Percentiles rank a stretch among this genome's conserved stretches.
These are phyloP conservation scores for Tachycineta bicolor DNA, from an alignment of 2,113 vertebrate species.

Conservation along the genomic window DNA sequence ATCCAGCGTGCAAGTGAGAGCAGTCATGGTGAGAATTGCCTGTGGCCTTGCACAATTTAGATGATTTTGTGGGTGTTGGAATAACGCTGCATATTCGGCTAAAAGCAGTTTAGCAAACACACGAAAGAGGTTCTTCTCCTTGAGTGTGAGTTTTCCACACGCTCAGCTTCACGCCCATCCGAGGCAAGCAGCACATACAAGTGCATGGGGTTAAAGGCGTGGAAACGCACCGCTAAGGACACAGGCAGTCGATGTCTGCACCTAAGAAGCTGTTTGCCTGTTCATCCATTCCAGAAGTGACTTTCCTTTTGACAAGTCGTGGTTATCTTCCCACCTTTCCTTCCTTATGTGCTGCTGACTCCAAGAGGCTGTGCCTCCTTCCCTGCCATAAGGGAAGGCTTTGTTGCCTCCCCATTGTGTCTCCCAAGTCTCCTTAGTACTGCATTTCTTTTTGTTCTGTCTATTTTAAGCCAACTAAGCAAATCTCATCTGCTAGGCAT, in stretches of 20 bases:
- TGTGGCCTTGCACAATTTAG: background rate
- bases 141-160: rapidly evolving
- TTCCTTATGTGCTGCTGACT: background rate
- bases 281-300: background rate
- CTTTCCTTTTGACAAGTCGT: background rate
- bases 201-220: background rate
- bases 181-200: background rate
- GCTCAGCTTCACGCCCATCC: rapidly evolving
- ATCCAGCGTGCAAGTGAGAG: rapidly evolving
- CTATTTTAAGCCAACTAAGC: conserved; percentile 1
- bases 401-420: background rate
- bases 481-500: background rate
- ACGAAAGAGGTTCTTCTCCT: background rate
- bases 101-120: background rate
- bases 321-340: background rate
- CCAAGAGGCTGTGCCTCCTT: background rate
- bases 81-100: background rate
- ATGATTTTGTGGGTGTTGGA: background rate
- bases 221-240: background rate
- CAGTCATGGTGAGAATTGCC: background rate
- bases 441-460: conserved; percentile 27
- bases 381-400: background rate
- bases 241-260: background rate
- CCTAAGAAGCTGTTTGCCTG: background rate
- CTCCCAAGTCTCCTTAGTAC: background rate